Conservation (phyloP, 1,140 invertebrate species). For the Acyrthosiphon pisum region DNA sequence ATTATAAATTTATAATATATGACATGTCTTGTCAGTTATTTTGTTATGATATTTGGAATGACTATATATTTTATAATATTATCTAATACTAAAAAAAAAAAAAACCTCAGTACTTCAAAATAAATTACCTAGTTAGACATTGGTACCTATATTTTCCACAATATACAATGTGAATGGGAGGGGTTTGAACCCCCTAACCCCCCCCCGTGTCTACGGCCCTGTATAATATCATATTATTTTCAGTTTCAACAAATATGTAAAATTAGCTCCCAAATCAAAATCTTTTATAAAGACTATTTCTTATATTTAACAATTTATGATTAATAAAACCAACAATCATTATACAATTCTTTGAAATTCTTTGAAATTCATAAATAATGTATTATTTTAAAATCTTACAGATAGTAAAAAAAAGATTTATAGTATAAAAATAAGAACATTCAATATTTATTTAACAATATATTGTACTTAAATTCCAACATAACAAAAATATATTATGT, state of each 20-base stretch:
- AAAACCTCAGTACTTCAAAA: too few species aligned
- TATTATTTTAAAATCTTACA: background rate
- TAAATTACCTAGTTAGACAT: too few species aligned
- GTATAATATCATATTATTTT: background rate
- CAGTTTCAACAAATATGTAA: background rate
- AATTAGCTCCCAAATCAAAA: background rate
- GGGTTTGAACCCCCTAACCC: too few species aligned
- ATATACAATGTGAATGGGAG: too few species aligned
- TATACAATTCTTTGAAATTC: background rate
- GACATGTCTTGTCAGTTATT: too few species aligned
- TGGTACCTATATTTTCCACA: too few species aligned
- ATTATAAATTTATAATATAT: too few species aligned
- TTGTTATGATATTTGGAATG: too few species aligned
- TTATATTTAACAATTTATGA: background rate
- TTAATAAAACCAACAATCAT: background rate
- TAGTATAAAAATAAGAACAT: background rate
- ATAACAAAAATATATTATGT: background rate
- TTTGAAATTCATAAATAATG: background rate
- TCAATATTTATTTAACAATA: conserved; percentile 1
- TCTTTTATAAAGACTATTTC: background rate
- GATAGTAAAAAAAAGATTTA: background rate
- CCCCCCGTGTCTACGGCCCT: too few species aligned
- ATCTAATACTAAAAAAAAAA: too few species aligned
- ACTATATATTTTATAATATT: too few species aligned
- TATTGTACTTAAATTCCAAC: background rate